These are phyloP conservation scores for Dermatemys mawii DNA, from an alignment of 2,113 vertebrate genomes.

Conservation along the genomic window DNA sequence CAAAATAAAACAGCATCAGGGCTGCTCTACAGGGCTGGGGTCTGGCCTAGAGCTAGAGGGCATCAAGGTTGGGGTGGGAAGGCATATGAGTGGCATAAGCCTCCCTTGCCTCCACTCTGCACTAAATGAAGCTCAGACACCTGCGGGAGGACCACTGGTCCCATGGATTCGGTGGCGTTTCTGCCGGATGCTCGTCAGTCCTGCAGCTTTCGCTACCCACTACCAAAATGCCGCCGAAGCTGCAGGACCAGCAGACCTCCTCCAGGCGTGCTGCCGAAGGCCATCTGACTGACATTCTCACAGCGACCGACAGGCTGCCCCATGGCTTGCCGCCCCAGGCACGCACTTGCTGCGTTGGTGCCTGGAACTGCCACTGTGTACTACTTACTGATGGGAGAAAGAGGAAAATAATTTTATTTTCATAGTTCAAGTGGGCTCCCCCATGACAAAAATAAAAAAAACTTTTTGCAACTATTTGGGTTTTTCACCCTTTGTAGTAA, in stretches of 20 bases:
- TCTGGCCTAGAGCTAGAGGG: neutral
- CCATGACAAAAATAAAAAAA: neutral
- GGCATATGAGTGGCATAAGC: neutral
- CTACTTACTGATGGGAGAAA: slow-evolving; percentile 1
- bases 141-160: no score
- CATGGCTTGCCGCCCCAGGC: no score
- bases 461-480: neutral
- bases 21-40: neutral
- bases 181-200: no score
- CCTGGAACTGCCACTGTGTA: no score
- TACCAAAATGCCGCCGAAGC: no score
- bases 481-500: neutral
- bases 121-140: neutral
- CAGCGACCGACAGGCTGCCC: no score
- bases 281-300: no score
- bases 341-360: no score
- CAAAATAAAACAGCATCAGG: neutral
- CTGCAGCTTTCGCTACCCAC: no score
- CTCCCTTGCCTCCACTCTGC: accelerated
- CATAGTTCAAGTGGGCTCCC: neutral
- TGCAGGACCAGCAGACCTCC: no score
- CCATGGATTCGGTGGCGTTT: no score
- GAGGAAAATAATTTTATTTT: neutral
- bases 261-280: no score
- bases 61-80: neutral